Conservation (phyloP, 64 coral and sea anemone species). For the Acropora tenuis region DNA sequence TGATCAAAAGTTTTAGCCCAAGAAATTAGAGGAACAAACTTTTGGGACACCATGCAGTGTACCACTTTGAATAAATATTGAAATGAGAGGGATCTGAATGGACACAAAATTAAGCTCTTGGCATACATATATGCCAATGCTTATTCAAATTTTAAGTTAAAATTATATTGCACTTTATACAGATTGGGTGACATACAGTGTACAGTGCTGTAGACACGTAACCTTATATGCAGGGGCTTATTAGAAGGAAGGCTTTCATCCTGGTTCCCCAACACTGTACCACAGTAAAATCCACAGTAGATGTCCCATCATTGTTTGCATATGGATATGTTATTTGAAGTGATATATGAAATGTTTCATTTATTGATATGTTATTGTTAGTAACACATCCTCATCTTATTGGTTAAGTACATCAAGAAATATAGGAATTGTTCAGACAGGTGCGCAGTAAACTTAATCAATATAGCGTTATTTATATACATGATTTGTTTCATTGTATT, state of each 20-base stretch:
- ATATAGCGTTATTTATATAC: neutral
- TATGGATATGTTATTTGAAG: neutral
- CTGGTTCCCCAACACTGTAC: neutral
- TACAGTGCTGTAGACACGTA: no score
- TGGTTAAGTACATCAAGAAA: conserved; percentile 8
- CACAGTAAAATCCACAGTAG: conserved; percentile 1
- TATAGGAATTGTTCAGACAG: conserved; percentile 11
- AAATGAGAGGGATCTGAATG: neutral
- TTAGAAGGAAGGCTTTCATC: conserved; percentile 11
- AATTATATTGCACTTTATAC: no score
- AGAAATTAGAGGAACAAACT: no score
- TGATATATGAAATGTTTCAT: no score
- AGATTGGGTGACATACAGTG: no score
- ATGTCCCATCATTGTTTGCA: conserved; percentile 4
- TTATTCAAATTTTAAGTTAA: neutral
- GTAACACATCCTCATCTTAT: conserved; percentile 5
- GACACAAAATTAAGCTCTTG: neutral
- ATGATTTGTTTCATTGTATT: no score
- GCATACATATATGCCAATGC: neutral
- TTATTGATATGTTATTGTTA: no score
- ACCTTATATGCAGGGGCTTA: neutral
- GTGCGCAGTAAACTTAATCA: conserved; percentile 7
- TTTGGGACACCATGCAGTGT: neutral
- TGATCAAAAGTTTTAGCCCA: neutral
- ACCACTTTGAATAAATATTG: conserved; percentile 9